Evolutionary conservation across 2,113 vertebrate species (phyloP).

Genomic region (Tetrao urogallus): DNA sequence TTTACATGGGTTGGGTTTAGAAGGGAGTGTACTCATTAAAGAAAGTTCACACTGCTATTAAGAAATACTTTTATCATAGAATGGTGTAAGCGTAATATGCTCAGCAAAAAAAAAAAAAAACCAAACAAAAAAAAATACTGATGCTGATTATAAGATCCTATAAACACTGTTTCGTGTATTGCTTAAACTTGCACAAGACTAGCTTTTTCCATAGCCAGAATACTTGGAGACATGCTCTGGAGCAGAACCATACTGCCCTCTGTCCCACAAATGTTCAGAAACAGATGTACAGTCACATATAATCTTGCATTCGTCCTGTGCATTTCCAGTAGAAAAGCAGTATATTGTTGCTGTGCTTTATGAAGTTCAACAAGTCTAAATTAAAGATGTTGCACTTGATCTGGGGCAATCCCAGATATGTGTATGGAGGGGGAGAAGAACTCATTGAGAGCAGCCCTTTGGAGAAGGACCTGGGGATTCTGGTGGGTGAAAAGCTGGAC

Average conservation of each 20-base stretch:
- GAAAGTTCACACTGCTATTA: neutral
- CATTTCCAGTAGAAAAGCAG: neutral
- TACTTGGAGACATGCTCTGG: neutral
- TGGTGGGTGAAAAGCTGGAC: neutral
- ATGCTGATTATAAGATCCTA: slow-evolving; percentile 5
- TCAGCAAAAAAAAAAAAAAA: neutral
- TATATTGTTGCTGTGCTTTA: neutral
- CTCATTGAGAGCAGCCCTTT: neutral
- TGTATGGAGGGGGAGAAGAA: neutral
- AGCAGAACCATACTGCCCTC: slow-evolving; percentile 34
- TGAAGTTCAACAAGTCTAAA: neutral
- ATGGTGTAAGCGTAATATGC: neutral
- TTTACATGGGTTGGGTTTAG: neutral
- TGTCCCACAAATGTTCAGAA: slow-evolving; percentile 4
- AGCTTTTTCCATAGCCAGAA: neutral
- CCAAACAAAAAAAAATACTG: neutral
- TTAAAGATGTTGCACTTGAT: neutral
- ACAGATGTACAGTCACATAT: neutral
- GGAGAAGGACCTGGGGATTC: neutral
- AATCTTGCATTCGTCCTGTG: neutral
- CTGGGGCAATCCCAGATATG: neutral
- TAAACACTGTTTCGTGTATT: neutral
- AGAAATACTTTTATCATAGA: slow-evolving; percentile 9
- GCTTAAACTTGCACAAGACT: slow-evolving; percentile 34
- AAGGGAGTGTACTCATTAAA: neutral